Conservation (phyloP, 2,888 invertebrate species). For the Ariolimax columbianus region DNA sequence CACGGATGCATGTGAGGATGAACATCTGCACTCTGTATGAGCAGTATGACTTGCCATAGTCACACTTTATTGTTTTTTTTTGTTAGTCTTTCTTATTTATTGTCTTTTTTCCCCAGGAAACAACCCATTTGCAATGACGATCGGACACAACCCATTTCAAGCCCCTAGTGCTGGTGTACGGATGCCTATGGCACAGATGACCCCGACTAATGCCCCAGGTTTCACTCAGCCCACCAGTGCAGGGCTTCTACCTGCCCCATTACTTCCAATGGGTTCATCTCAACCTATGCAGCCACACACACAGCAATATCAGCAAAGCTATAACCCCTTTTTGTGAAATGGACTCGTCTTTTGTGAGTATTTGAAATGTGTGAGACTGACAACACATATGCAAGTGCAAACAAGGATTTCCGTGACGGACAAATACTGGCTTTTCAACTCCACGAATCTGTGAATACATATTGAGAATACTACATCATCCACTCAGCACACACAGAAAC, state of each 20-base stretch:
- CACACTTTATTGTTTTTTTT: too few species aligned
- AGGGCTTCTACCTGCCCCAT: conserved; percentile 69
- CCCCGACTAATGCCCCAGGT: conserved; percentile 64
- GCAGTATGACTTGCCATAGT: too few species aligned
- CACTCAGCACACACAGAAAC: too few species aligned
- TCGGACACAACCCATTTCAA: conserved; percentile 73
- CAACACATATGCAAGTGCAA: conserved; percentile 1
- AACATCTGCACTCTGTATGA: too few species aligned
- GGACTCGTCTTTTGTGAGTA: background rate
- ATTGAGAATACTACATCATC: too few species aligned
- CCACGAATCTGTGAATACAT: too few species aligned
- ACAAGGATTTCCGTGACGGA: background rate
- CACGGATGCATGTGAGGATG: too few species aligned
- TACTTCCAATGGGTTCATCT: conserved; percentile 64
- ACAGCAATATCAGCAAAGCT: conserved; percentile 57
- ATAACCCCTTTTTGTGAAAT: conserved; percentile 74
- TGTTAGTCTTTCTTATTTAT: background rate
- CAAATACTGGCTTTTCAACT: too few species aligned
- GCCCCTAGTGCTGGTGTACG: conserved; percentile 64
- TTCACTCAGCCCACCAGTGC: conserved; percentile 66
- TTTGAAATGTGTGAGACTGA: conserved; percentile 1
- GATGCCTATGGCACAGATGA: conserved; percentile 74
- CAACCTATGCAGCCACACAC: conserved; percentile 62
- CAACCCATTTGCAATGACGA: conserved; percentile 70
- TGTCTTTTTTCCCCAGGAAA: conserved; percentile 59